Conservation (phyloP, 2,797 vertebrate genomes). For the Enteromius trimaculatus region DNA sequence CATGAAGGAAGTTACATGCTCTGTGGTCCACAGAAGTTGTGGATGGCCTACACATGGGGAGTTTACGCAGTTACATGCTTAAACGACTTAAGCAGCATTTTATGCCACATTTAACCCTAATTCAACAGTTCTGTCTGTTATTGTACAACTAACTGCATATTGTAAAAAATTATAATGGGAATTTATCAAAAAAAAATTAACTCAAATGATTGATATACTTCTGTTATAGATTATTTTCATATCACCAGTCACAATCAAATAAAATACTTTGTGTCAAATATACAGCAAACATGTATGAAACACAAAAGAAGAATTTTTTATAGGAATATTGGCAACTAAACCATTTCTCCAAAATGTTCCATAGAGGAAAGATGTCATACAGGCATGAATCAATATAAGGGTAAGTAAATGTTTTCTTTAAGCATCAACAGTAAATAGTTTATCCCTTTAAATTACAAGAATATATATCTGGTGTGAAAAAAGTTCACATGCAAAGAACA, state of each 20-base stretch:
- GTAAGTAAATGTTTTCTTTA: background rate
- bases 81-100: conserved; percentile 30
- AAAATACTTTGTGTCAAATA: background rate
- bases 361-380: background rate
- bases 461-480: conserved; percentile 7
- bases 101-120: conserved; percentile 45
- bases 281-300: background rate
- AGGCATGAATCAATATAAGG: background rate
- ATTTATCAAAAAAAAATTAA: background rate
- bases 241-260: background rate
- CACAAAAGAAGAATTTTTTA: background rate
- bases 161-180: background rate
- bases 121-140: conserved; percentile 8
- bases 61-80: conserved; percentile 25
- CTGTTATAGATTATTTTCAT: background rate
- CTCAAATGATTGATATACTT: background rate
- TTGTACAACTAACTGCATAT: conserved; percentile 1
- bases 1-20: conserved; percentile 22
- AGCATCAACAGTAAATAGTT: background rate
- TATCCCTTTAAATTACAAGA: background rate
- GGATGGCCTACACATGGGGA: conserved; percentile 40
- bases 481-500: background rate
- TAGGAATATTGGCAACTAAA: background rate
- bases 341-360: background rate
- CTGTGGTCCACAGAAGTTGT: conserved; percentile 46